Conservation (phyloP, 1,140 invertebrate species). For the Habropoda laboriosa region DNA sequence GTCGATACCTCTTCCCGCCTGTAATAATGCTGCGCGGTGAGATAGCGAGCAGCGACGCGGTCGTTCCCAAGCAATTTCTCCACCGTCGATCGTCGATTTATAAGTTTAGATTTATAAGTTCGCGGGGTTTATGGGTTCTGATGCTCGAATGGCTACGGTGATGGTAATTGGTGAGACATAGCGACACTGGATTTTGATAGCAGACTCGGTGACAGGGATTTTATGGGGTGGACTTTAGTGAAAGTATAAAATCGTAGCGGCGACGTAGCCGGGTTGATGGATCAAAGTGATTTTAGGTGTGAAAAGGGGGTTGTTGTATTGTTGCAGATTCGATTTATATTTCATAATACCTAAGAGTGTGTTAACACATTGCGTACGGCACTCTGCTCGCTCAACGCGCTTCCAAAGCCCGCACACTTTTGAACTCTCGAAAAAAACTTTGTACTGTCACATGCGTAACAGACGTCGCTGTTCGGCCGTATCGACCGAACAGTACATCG, state of each 20-base stretch:
- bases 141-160: not conserved
- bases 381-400: too few relatives aligned
- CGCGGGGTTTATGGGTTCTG: not conserved
- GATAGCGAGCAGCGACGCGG: not conserved
- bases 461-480: too few relatives aligned
- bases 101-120: conserved; percentile 14
- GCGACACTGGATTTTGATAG: not conserved
- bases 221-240: not conserved
- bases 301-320: too few relatives aligned
- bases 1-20: conserved; percentile 10
- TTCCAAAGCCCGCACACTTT: too few relatives aligned
- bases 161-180: conserved; percentile 15
- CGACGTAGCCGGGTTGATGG: not conserved
- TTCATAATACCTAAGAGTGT: too few relatives aligned
- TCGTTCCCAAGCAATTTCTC: not conserved
- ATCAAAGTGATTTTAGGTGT: too few relatives aligned
- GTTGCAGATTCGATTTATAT: too few relatives aligned
- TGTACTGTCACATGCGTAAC: too few relatives aligned
- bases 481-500: too few relatives aligned
- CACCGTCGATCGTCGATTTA: conserved; percentile 9
- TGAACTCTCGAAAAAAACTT: too few relatives aligned
- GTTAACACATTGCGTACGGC: too few relatives aligned
- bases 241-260: not conserved
- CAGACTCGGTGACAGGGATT: not conserved
- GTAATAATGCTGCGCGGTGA: conserved; percentile 3